phyloP scores from a whole-genome alignment of 2,888 invertebrate genomes.

The Galeopsomyia nigrocyanea region DNA sequence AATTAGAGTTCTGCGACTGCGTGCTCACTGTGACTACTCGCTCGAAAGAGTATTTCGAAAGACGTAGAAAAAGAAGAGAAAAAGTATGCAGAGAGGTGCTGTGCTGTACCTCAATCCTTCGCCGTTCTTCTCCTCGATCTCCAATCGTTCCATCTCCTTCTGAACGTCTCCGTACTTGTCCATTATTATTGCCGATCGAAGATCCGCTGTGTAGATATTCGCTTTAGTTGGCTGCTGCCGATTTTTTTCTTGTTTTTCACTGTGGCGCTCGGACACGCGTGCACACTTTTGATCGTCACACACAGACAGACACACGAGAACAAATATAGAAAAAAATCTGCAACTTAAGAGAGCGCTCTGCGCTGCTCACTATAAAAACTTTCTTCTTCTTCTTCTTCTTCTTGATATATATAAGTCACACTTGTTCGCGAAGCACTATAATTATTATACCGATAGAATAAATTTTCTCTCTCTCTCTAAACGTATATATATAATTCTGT shows the following conservation, averaged over 20 bases:
- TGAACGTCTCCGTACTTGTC: constrained; percentile 65
- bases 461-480: no score
- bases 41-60: no score
- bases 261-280: constrained; percentile 14
- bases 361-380: constrained; percentile 31
- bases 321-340: constrained; percentile 7
- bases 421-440: constrained; percentile 45
- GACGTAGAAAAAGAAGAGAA: no score
- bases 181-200: constrained; percentile 54
- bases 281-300: no score
- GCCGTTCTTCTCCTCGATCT: constrained; percentile 66
- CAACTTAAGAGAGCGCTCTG: constrained; percentile 39
- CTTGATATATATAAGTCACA: neutral
- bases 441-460: constrained; percentile 43
- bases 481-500: constrained; percentile 27
- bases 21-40: no score
- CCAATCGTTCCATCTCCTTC: constrained; percentile 66
- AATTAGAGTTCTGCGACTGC: no score
- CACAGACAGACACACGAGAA: neutral
- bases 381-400: neutral
- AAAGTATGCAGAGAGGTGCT: no score
- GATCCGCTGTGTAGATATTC: neutral
- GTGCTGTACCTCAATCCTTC: constrained; percentile 62
- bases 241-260: constrained; percentile 11
- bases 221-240: neutral